These are phyloP conservation scores for Ceraclea dissimilis DNA, from an alignment of 2,888 invertebrate species.

Conservation along the genomic window DNA sequence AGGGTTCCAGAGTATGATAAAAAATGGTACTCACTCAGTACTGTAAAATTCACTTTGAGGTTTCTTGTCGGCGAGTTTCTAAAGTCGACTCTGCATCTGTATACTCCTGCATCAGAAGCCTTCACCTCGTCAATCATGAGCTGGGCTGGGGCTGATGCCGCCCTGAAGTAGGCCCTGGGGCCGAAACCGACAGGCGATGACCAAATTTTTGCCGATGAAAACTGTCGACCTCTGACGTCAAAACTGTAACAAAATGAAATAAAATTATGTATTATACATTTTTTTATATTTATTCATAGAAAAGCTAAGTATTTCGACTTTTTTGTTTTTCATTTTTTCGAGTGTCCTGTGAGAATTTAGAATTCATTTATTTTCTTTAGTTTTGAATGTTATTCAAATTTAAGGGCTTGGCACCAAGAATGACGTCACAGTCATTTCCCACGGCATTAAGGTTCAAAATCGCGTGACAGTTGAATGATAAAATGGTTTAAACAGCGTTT, in stretches of 20 bases:
- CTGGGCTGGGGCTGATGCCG: conserved; percentile 66
- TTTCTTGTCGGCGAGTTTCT: conserved; percentile 83
- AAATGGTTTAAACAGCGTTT: too few species aligned
- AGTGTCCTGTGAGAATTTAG: too few species aligned
- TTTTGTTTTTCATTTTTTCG: too few species aligned
- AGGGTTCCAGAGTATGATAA: too few species aligned
- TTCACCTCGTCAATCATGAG: conserved; percentile 67
- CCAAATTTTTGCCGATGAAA: conserved; percentile 75
- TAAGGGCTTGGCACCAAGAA: too few species aligned
- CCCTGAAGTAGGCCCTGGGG: conserved; percentile 68
- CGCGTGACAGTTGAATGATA: too few species aligned
- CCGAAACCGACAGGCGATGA: conserved; percentile 68
- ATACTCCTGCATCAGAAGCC: conserved; percentile 71
- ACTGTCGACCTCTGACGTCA: conserved; percentile 65
- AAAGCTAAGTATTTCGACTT: too few species aligned
- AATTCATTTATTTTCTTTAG: too few species aligned
- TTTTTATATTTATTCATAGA: too few species aligned
- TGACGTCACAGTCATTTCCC: too few species aligned
- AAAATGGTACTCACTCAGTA: conserved; percentile 78
- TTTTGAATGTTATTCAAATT: too few species aligned
- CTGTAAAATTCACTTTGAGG: conserved; percentile 78
- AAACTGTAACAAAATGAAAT: conserved; percentile 47
- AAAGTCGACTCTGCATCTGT: conserved; percentile 85
- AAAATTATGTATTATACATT: neutral
- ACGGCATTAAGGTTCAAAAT: too few species aligned